These are phyloP conservation scores for Leucoma salicis DNA, from an alignment of 2,888 invertebrate genomes.

Conservation along the genomic window DNA sequence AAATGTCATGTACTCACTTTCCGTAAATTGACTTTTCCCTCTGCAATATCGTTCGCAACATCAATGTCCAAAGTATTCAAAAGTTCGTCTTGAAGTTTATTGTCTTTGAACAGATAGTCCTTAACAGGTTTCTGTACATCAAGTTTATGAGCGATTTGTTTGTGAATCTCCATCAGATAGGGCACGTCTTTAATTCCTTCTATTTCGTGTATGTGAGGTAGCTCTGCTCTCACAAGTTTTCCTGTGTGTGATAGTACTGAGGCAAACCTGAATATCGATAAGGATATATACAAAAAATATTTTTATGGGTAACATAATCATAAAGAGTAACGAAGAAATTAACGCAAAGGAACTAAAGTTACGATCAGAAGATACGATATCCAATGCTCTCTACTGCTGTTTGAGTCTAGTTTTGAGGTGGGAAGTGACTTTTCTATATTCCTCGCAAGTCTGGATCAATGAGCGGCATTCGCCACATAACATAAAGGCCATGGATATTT, in stretches of 20 bases:
- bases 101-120: constrained; percentile 36
- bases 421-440: too few relatives aligned
- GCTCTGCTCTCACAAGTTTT: constrained; percentile 51
- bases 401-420: too few relatives aligned
- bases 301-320: neutral
- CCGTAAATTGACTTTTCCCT: constrained; percentile 51
- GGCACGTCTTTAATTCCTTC: constrained; percentile 51
- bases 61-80: constrained; percentile 27
- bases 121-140: constrained; percentile 44
- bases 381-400: too few relatives aligned
- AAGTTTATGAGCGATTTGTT: constrained; percentile 52
- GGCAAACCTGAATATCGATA: constrained; percentile 45
- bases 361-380: too few relatives aligned
- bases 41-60: constrained; percentile 40
- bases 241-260: constrained; percentile 52
- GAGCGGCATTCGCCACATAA: too few relatives aligned
- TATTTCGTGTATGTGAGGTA: constrained; percentile 62
- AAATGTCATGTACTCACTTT: constrained; percentile 51
- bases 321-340: neutral
- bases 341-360: too few relatives aligned
- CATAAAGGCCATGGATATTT: too few relatives aligned
- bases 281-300: neutral
- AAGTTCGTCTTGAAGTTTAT: constrained; percentile 31
- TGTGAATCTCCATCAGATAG: constrained; percentile 46
- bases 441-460: too few relatives aligned